phyloP scores from a whole-genome alignment of 1,140 invertebrate genomes.

The Drosophila saltans region DNA sequence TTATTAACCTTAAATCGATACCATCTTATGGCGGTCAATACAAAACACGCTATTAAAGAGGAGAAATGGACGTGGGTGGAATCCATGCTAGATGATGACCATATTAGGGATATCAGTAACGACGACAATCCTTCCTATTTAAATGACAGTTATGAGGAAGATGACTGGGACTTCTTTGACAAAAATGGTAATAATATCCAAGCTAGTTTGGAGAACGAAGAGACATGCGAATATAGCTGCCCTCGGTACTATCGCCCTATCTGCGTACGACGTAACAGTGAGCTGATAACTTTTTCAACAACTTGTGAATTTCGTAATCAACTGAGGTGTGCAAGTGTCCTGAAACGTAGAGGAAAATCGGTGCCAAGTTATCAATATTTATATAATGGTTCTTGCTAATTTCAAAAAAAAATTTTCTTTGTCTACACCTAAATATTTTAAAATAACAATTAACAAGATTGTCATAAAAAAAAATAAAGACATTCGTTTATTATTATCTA shows the following conservation, averaged over 20 bases:
- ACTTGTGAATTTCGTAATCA: slow-evolving; percentile 64
- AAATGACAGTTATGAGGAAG: neutral
- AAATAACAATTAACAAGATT: no score
- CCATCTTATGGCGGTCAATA: slow-evolving; percentile 2
- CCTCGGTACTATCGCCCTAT: slow-evolving; percentile 66
- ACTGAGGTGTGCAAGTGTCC: slow-evolving; percentile 57
- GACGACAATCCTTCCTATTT: neutral
- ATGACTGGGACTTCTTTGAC: neutral
- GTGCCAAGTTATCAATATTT: slow-evolving; percentile 41
- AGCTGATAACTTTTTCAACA: slow-evolving; percentile 54
- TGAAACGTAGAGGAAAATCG: slow-evolving; percentile 20
- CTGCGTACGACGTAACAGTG: slow-evolving; percentile 48
- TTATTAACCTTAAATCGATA: neutral
- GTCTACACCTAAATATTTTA: no score
- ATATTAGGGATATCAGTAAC: neutral
- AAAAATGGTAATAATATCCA: slow-evolving; percentile 26
- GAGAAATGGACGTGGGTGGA: slow-evolving; percentile 13
- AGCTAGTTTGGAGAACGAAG: slow-evolving; percentile 34
- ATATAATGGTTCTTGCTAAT: slow-evolving; percentile 43
- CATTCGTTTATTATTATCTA: no score
- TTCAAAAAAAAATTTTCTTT: neutral
- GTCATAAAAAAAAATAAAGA: no score
- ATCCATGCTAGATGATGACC: slow-evolving; percentile 1
- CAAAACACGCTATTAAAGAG: slow-evolving; percentile 29
- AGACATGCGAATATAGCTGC: slow-evolving; percentile 61